Percentiles rank a stretch among this genome's conserved stretches.
Evolutionary conservation across 2,888 invertebrate species (phyloP).

Genomic region (Thecocarcelia acutangulata): DNA sequence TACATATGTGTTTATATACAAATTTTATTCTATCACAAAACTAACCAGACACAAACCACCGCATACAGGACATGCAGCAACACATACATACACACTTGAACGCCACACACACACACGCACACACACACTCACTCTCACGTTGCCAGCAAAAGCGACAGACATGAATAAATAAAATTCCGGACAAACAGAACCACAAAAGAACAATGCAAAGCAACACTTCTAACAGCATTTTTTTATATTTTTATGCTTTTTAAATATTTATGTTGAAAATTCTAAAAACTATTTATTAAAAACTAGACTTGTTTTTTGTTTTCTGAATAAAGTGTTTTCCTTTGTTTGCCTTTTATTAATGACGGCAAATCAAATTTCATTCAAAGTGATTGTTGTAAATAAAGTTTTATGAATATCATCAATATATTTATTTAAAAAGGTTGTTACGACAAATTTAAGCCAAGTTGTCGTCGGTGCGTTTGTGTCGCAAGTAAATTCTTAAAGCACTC

Average conservation of each 20-base stretch:
- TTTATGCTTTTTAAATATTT: neutral
- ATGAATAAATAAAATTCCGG: conserved; percentile 24
- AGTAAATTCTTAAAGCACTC: conserved; percentile 13
- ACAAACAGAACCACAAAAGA: conserved; percentile 22
- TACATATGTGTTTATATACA: too few relatives aligned
- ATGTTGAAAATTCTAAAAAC: too few relatives aligned
- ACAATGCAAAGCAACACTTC: conserved; percentile 33
- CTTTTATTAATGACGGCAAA: conserved; percentile 11
- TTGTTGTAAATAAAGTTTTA: neutral
- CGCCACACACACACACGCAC: neutral
- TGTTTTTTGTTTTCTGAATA: neutral
- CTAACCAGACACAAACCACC: conserved; percentile 22
- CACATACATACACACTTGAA: neutral
- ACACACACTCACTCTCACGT: neutral
- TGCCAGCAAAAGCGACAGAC: neutral
- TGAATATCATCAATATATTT: neutral
- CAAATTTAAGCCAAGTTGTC: conserved; percentile 12
- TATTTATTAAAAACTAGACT: neutral
- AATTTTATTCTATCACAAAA: conserved; percentile 34
- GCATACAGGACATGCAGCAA: neutral
- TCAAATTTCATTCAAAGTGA: conserved; percentile 6
- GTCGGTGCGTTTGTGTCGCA: neutral
- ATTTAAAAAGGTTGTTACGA: neutral
- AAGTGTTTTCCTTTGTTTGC: neutral
- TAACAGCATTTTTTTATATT: conserved; percentile 13